Conservation (phyloP, 1,140 invertebrate species). For the Drosophila cardini region DNA sequence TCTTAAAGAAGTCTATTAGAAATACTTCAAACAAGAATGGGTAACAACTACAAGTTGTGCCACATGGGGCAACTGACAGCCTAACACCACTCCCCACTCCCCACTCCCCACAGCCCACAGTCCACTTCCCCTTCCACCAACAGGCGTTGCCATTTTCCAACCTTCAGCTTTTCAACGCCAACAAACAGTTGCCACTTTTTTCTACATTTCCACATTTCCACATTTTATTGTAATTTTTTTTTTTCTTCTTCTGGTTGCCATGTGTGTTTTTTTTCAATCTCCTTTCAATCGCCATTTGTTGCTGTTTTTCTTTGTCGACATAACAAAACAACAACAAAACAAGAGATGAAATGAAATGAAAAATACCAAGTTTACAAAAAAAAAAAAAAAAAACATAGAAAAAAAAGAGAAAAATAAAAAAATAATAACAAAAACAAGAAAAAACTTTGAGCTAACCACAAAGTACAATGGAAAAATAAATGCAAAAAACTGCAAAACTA, state of each 20-base stretch:
- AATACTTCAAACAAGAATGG: too few species aligned
- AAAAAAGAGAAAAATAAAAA: neutral
- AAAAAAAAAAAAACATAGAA: conserved; percentile 38
- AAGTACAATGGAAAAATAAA: conserved; percentile 27
- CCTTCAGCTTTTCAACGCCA: conserved; percentile 15
- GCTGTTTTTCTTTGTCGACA: conserved; percentile 71
- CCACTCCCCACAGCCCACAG: too few species aligned
- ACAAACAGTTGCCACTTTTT: conserved; percentile 49
- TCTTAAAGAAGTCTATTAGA: too few species aligned
- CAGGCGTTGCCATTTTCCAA: neutral
- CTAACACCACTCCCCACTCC: too few species aligned
- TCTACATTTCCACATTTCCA: neutral
- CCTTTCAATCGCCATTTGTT: conserved; percentile 67
- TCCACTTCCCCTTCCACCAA: neutral
- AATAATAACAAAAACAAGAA: conserved; percentile 16
- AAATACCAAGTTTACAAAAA: conserved; percentile 11
- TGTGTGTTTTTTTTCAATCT: conserved; percentile 30
- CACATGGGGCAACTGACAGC: too few species aligned
- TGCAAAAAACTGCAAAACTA: conserved; percentile 68
- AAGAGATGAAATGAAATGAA: conserved; percentile 9
- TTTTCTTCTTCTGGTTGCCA: neutral
- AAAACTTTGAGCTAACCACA: conserved; percentile 15
- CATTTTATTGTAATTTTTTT: conserved; percentile 25
- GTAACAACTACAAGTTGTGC: too few species aligned
- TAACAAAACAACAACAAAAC: conserved; percentile 63